Percentiles rank a stretch among this genome's conserved stretches.
Conservation (phyloP, 1,140 invertebrate genomes). For the Caenorhabditis elegans region WBcel235 BX284604.4:11868001-11868500, state of each 20-base stretch:
- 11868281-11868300: too few relatives aligned
- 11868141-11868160: neutral
- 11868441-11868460: too few relatives aligned
- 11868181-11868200: neutral
- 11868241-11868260: neutral
- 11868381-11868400: too few relatives aligned
- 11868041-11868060: neutral
- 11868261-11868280: neutral
- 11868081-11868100: neutral
- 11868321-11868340: too few relatives aligned
- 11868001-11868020: neutral
- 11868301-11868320: too few relatives aligned
- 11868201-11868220: neutral
- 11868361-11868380: too few relatives aligned
- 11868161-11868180: neutral
- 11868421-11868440: too few relatives aligned
- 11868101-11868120: neutral
- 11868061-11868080: neutral
- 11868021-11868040: neutral
- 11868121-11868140: neutral
- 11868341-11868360: too few relatives aligned
- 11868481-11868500: too few relatives aligned
- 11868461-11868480: too few relatives aligned
- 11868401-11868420: too few relatives aligned
- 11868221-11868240: neutral